Evolutionary conservation across 2,888 invertebrate species (phyloP).

Genomic region (Kryphioiulus occultus): DNA sequence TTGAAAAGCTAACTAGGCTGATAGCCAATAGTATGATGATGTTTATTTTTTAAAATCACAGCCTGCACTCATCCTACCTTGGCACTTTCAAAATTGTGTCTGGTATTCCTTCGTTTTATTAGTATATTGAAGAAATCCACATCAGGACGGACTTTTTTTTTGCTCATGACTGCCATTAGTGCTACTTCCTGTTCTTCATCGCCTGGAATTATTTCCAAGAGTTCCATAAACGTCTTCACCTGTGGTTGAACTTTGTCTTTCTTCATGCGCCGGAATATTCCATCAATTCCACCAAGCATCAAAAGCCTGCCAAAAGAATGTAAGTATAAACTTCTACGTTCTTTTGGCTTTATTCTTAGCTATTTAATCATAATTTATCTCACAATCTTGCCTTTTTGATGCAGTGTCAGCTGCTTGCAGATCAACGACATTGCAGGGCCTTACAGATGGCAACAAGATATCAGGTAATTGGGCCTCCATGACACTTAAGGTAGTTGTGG

Average conservation of each 20-base stretch:
- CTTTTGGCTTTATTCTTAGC: not conserved
- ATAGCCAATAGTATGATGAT: no score
- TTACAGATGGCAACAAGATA: not conserved
- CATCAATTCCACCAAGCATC: constrained; percentile 79
- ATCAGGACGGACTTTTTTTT: constrained; percentile 72
- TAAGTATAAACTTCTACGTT: not conserved
- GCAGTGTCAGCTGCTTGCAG: not conserved
- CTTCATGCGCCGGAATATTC: constrained; percentile 79
- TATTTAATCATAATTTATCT: not conserved
- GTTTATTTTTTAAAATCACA: not conserved
- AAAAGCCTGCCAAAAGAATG: constrained; percentile 66
- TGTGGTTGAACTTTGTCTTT: constrained; percentile 73
- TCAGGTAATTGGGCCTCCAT: not conserved
- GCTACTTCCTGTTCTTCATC: constrained; percentile 71
- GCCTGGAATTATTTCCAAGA: constrained; percentile 76
- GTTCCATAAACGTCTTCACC: constrained; percentile 78
- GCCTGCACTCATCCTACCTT: constrained; percentile 67
- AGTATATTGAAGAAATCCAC: constrained; percentile 85
- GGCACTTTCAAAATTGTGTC: constrained; percentile 75
- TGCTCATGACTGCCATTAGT: constrained; percentile 71
- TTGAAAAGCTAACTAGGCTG: no score
- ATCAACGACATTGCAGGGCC: not conserved
- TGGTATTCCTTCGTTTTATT: constrained; percentile 78
- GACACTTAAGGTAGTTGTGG: not conserved
- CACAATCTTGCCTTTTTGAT: not conserved